Evolutionary conservation across 2,797 vertebrate genomes (phyloP).

Genomic region (Hipposideros larvatus): DNA sequence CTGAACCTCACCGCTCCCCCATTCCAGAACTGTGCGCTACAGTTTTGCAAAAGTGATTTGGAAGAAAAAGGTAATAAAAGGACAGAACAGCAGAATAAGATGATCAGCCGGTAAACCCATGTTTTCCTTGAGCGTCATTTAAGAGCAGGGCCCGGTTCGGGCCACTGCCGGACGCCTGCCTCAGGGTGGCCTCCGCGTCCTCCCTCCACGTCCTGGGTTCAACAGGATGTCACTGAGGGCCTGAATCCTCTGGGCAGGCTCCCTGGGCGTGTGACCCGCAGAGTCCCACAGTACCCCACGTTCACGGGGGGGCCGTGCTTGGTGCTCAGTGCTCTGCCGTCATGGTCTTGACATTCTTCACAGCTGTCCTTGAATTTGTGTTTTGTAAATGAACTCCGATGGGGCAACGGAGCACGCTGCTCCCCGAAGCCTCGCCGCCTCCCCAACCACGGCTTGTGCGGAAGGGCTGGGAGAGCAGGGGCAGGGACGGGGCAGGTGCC

Average conservation of each 20-base stretch:
- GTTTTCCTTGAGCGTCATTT: neutral
- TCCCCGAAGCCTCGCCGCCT: no score
- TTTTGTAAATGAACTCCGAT: no score
- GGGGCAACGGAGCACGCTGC: neutral
- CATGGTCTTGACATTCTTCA: neutral
- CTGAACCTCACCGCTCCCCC: neutral
- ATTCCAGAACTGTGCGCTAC: neutral
- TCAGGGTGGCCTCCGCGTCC: rapidly evolving
- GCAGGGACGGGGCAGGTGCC: neutral
- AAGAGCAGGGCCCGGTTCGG: rapidly evolving
- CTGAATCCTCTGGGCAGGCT: rapidly evolving
- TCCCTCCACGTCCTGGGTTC: neutral
- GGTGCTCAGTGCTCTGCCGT: no score
- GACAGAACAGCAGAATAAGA: neutral
- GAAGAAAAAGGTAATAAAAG: neutral
- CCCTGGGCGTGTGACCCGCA: rapidly evolving
- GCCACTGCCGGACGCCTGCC: rapidly evolving
- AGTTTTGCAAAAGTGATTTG: neutral
- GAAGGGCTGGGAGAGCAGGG: neutral
- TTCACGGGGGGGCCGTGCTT: no score
- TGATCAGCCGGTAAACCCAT: rapidly evolving
- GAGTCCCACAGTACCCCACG: neutral
- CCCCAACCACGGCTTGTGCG: neutral
- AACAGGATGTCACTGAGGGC: rapidly evolving
- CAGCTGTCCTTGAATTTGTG: neutral